phyloP scores from a whole-genome alignment of 2,888 invertebrate species.

The Tryphoninae sp. region DNA sequence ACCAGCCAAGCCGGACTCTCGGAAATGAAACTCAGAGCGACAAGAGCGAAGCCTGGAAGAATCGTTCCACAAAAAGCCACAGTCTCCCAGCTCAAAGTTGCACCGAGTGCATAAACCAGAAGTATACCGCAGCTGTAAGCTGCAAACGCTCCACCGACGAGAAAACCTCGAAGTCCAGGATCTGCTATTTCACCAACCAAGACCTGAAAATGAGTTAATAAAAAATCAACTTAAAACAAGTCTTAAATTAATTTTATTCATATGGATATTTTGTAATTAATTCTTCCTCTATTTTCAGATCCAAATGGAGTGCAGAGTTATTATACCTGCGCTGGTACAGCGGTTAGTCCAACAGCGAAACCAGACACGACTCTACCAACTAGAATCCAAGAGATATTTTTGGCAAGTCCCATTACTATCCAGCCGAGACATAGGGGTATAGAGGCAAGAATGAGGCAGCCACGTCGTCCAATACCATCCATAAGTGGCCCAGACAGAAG shows the following conservation, averaged over 20 bases:
- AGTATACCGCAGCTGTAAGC: constrained; percentile 90
- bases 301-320: not conserved
- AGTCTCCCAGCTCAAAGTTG: constrained; percentile 86
- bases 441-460: constrained; percentile 85
- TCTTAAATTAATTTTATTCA: constrained; percentile 8
- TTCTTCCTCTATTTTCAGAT: too few relatives aligned
- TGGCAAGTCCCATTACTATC: constrained; percentile 84
- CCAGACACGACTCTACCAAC: constrained; percentile 87
- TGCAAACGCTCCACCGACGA: constrained; percentile 88
- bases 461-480: constrained; percentile 87
- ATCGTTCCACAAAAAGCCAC: constrained; percentile 86
- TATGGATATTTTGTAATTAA: not conserved
- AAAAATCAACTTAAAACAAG: not conserved
- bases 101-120: constrained; percentile 88
- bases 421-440: constrained; percentile 87
- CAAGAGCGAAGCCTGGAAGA: constrained; percentile 84
- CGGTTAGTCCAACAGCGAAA: constrained; percentile 88
- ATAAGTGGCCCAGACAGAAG: constrained; percentile 88
- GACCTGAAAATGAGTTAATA: constrained; percentile 82
- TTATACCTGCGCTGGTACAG: constrained; percentile 88
- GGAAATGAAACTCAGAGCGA: constrained; percentile 86
- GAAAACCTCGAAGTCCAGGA: constrained; percentile 86
- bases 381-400: constrained; percentile 84
- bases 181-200: constrained; percentile 90
- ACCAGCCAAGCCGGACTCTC: constrained; percentile 91